Evolutionary conservation across 1,140 invertebrate genomes (phyloP).

Genomic region (Thereuonema tuberculata): DNA sequence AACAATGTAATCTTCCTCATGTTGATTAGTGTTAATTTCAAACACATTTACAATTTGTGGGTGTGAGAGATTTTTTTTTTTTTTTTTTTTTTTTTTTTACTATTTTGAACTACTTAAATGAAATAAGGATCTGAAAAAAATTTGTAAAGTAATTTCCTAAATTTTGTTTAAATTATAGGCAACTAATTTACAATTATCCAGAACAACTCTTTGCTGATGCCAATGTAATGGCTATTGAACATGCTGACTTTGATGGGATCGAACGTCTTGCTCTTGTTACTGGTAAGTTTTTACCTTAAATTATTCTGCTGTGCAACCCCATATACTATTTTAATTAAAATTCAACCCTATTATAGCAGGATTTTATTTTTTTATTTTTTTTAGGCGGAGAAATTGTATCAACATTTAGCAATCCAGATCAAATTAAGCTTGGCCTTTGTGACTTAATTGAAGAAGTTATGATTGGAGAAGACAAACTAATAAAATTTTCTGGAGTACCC

Average conservation of each 20-base stretch:
- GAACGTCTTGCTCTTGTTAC: constrained; percentile 92
- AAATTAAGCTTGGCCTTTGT: constrained; percentile 86
- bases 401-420: constrained; percentile 87
- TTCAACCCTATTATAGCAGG: too few relatives aligned
- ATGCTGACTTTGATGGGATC: constrained; percentile 99
- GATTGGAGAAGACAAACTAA: constrained; percentile 93
- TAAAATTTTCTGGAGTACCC: constrained; percentile 89
- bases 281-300: constrained; percentile 36
- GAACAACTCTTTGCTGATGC: constrained; percentile 98
- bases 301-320: too few relatives aligned
- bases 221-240: constrained; percentile 98
- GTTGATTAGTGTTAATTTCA: too few relatives aligned
- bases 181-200: constrained; percentile 99
- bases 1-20: too few relatives aligned
- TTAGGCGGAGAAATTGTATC: constrained; percentile 90
- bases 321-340: too few relatives aligned
- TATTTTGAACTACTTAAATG: too few relatives aligned
- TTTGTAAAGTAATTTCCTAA: not conserved
- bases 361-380: too few relatives aligned
- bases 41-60: too few relatives aligned
- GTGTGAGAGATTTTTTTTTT: too few relatives aligned
- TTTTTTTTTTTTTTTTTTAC: too few relatives aligned
- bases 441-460: constrained; percentile 94
- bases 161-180: constrained; percentile 38
- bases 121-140: too few relatives aligned